phyloP scores from a whole-genome alignment of 1,140 invertebrate genomes.

The Arion vulgaris region DNA sequence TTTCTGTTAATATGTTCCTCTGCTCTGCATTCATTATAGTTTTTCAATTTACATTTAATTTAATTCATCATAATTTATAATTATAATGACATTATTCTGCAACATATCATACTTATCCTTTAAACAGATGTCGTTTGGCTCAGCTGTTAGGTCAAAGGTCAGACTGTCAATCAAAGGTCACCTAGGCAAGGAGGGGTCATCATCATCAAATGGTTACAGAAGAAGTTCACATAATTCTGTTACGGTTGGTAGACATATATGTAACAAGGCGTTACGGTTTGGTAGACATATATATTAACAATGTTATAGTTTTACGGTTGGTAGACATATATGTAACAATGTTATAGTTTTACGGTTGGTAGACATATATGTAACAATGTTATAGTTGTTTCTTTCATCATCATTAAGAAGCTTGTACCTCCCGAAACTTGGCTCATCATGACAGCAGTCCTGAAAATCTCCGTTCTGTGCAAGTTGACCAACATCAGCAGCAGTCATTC shows the following conservation, averaged over 20 bases:
- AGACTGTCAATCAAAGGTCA: conserved; percentile 63
- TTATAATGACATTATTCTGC: no score
- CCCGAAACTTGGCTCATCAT: no score
- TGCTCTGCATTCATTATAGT: no score
- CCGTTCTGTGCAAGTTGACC: no score
- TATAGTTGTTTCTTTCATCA: neutral
- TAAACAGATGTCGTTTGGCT: conserved; percentile 60
- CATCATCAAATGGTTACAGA: conserved; percentile 28
- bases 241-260: conserved; percentile 14
- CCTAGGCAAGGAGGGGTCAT: conserved; percentile 49
- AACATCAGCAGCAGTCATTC: no score
- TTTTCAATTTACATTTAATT: no score
- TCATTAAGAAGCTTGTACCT: neutral
- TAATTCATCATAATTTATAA: no score
- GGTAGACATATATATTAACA: no score
- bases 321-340: neutral
- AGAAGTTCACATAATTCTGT: conserved; percentile 13
- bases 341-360: no score
- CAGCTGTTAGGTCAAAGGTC: conserved; percentile 62
- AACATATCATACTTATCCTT: neutral
- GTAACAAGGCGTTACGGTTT: no score
- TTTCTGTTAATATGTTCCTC: no score
- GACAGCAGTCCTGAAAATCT: no score
- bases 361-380: neutral
- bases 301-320: neutral